Evolutionary conservation across 2,888 invertebrate genomes (phyloP).

Genomic region (Trichopoda pennipes): DNA sequence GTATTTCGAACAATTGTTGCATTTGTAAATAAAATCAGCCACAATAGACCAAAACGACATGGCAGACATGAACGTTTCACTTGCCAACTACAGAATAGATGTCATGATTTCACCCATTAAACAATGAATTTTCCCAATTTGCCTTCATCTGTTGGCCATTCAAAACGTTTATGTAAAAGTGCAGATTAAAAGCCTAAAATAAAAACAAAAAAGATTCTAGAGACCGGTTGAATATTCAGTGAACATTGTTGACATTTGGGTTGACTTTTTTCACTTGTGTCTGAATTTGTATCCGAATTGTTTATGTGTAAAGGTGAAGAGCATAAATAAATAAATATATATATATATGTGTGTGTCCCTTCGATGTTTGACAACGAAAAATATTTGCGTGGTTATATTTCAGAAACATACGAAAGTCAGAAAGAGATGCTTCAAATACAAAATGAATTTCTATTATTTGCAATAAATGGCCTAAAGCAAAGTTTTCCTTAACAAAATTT

Average conservation of each 20-base stretch:
- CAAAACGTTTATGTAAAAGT: conserved; percentile 1
- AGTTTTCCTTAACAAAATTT: conserved; percentile 2
- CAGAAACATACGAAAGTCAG: conserved; percentile 34
- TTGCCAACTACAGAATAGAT: conserved; percentile 58
- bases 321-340: not conserved
- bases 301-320: not conserved
- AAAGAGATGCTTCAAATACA: conserved; percentile 19
- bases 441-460: conserved; percentile 3
- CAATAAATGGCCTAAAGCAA: not conserved
- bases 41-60: conserved; percentile 57
- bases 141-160: conserved; percentile 49
- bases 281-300: not conserved
- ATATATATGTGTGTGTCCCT: no score
- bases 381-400: conserved; percentile 48
- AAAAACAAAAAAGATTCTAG: not conserved
- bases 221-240: conserved; percentile 37
- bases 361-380: conserved; percentile 32
- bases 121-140: conserved; percentile 59
- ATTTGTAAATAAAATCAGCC: conserved; percentile 59
- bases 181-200: conserved; percentile 5
- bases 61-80: conserved; percentile 51
- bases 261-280: conserved; percentile 42
- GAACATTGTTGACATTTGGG: conserved; percentile 52
- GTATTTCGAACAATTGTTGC: conserved; percentile 62
- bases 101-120: conserved; percentile 61